Conservation (phyloP, 2,797 vertebrate genomes). For the Enteromius argenteus region DNA sequence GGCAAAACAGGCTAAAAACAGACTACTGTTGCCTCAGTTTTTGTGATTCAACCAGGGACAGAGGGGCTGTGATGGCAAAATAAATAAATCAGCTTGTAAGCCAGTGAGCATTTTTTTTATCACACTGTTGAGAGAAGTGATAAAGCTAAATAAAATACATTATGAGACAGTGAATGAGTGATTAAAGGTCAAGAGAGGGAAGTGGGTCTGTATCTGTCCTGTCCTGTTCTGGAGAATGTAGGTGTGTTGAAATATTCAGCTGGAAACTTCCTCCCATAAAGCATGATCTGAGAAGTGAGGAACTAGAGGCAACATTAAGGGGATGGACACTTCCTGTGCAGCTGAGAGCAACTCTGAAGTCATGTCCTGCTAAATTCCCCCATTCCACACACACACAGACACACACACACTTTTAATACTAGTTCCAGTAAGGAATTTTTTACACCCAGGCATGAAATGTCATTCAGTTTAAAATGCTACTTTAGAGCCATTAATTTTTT, state of each 20-base stretch:
- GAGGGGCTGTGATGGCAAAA: conserved; percentile 21
- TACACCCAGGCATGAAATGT: background rate
- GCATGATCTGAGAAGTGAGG: conserved; percentile 59
- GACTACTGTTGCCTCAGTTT: conserved; percentile 48
- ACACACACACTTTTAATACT: background rate
- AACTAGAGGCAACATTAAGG: conserved; percentile 57
- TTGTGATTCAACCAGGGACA: conserved; percentile 33
- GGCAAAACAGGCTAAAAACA: conserved; percentile 61
- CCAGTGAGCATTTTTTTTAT: conserved; percentile 13
- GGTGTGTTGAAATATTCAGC: conserved; percentile 63
- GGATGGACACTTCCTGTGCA: conserved; percentile 74
- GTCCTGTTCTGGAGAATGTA: conserved; percentile 60
- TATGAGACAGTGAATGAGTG: conserved; percentile 22
- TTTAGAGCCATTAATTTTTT: background rate
- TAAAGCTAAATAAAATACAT: background rate
- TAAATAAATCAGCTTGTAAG: conserved; percentile 5
- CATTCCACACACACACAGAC: conserved; percentile 14
- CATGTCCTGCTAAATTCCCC: conserved; percentile 73
- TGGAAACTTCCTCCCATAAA: conserved; percentile 71
- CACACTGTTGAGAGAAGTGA: background rate
- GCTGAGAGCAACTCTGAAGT: conserved; percentile 75
- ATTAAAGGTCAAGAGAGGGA: conserved; percentile 26
- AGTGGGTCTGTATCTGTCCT: conserved; percentile 52
- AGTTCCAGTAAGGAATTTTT: background rate
- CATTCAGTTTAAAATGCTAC: background rate